Conservation (phyloP, 2,797 vertebrate genomes). For the Trachops cirrhosus region DNA sequence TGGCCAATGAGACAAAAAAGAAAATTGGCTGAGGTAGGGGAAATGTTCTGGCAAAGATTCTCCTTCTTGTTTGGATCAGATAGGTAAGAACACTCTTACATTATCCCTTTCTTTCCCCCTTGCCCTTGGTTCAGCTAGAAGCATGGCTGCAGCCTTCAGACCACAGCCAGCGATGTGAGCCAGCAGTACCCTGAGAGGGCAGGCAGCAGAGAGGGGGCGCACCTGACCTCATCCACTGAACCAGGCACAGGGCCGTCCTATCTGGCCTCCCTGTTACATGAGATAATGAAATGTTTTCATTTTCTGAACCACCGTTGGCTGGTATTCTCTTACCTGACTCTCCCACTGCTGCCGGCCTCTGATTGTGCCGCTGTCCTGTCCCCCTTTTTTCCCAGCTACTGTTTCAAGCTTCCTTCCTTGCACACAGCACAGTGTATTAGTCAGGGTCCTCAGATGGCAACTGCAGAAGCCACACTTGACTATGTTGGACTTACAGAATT, state of each 20-base stretch:
- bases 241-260: neutral
- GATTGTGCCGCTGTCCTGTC: neutral
- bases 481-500: neutral
- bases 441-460: neutral
- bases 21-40: neutral
- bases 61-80: neutral
- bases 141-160: neutral
- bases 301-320: neutral
- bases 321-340: neutral
- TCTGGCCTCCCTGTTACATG: neutral
- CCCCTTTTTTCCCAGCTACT: neutral
- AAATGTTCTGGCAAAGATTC: neutral
- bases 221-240: neutral
- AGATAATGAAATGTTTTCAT: neutral
- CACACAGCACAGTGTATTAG: accelerated
- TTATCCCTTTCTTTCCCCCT: neutral
- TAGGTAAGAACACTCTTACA: neutral
- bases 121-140: neutral
- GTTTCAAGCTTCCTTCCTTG: neutral
- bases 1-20: neutral
- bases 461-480: neutral
- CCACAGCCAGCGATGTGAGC: neutral
- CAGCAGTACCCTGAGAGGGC: neutral
- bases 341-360: neutral
- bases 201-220: accelerated